Conservation (phyloP, 2,888 invertebrate genomes). For the Eupithecia abbreviata region DNA sequence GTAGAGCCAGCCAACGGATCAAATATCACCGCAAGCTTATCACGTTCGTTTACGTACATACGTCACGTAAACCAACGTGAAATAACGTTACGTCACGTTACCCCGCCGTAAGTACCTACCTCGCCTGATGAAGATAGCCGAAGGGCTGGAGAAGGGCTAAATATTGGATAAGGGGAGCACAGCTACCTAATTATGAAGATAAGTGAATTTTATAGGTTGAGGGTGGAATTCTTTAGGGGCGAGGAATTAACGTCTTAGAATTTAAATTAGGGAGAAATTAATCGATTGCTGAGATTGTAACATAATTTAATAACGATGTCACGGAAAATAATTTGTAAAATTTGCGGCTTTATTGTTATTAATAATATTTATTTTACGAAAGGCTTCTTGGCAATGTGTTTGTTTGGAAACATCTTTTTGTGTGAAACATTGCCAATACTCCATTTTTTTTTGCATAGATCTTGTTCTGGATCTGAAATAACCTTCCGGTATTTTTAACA, state of each 20-base stretch:
- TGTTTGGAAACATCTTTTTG: no score
- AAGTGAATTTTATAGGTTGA: constrained; percentile 15
- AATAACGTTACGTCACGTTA: constrained; percentile 56
- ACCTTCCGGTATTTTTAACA: background rate
- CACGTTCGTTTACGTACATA: constrained; percentile 52
- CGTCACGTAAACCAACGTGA: constrained; percentile 56
- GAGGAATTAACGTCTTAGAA: background rate
- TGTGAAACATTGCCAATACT: no score
- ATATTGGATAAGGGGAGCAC: constrained; percentile 30
- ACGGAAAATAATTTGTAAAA: background rate
- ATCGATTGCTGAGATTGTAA: background rate
- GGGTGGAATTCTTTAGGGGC: constrained; percentile 4
- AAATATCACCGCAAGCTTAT: constrained; percentile 45
- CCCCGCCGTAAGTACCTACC: constrained; percentile 26
- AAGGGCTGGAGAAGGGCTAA: constrained; percentile 17
- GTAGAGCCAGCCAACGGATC: constrained; percentile 4
- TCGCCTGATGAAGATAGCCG: constrained; percentile 25
- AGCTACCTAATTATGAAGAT: constrained; percentile 28
- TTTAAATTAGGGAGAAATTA: background rate
- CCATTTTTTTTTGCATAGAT: no score
- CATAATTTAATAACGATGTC: background rate
- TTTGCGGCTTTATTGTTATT: background rate
- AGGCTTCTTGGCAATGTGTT: no score
- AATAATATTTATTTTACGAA: no score
- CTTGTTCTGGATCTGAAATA: background rate